Evolutionary conservation across 2,113 vertebrate species (phyloP).

Genomic region (Clarias macrocephalus): DNA sequence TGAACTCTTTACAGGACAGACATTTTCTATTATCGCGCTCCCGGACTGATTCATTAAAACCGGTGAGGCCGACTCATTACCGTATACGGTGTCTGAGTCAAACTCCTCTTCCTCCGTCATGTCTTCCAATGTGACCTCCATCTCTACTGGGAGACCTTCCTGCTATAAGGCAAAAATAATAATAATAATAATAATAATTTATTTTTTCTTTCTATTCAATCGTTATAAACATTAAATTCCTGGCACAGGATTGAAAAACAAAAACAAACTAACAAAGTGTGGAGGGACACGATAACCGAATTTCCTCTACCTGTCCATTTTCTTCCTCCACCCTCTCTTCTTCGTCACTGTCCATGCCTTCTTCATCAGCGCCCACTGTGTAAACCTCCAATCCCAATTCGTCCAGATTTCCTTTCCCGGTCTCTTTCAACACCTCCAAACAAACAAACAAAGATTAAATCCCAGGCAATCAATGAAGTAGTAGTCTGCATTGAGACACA

Average conservation of each 20-base stretch:
- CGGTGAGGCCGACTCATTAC: conserved; percentile 60
- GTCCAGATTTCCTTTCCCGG: conserved; percentile 77
- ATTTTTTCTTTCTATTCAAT: not conserved
- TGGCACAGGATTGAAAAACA: not conserved
- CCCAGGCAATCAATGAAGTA: not conserved
- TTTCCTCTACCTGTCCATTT: conserved; percentile 56
- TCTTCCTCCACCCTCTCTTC: conserved; percentile 63
- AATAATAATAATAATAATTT: not conserved
- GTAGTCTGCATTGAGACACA: not conserved
- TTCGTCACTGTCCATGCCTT: conserved; percentile 67
- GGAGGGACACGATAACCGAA: not conserved
- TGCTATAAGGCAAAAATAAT: conserved; percentile 30
- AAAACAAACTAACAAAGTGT: not conserved
- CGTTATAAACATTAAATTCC: not conserved
- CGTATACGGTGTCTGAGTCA: conserved; percentile 80
- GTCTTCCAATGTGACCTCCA: conserved; percentile 68
- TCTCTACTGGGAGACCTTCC: conserved; percentile 60
- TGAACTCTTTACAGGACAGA: too few relatives aligned
- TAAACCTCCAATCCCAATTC: conserved; percentile 84
- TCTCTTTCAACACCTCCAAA: conserved; percentile 62
- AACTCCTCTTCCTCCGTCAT: conserved; percentile 68
- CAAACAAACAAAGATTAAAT: not conserved
- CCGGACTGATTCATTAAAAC: too few relatives aligned
- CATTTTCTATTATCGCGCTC: too few relatives aligned
- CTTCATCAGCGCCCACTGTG: conserved; percentile 77